These are phyloP conservation scores for Lagocephalus sceleratus DNA, from an alignment of 2,797 vertebrate genomes.

Conservation along the genomic window DNA sequence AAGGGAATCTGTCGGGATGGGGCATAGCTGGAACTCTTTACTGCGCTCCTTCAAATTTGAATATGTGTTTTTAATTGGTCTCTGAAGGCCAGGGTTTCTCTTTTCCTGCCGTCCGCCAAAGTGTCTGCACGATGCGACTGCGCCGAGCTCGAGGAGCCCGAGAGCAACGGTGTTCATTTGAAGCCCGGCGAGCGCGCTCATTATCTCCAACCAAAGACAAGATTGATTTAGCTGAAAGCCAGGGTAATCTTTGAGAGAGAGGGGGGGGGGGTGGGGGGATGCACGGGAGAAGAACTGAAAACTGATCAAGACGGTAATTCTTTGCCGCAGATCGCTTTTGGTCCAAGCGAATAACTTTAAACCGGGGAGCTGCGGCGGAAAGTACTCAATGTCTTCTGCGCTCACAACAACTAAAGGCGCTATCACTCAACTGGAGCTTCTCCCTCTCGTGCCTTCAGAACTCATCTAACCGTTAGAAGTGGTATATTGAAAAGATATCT, in stretches of 20 bases:
- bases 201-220: conserved; percentile 66
- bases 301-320: conserved; percentile 38
- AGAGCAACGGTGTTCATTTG: conserved; percentile 61
- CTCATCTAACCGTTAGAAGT: conserved; percentile 50
- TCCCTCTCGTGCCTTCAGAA: conserved; percentile 37
- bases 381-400: conserved; percentile 5
- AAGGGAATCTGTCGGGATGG: conserved; percentile 22
- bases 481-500: conserved; percentile 52
- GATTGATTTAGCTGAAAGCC: conserved; percentile 68
- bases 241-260: conserved; percentile 27
- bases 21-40: conserved; percentile 33
- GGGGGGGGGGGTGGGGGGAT: background rate
- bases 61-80: conserved; percentile 75
- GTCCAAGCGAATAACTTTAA: conserved; percentile 35
- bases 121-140: conserved; percentile 56
- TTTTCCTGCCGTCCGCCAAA: conserved; percentile 50
- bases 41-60: conserved; percentile 58
- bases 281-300: conserved; percentile 17
- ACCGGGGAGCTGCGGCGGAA: conserved; percentile 7
- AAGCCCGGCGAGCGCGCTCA: conserved; percentile 61
- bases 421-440: conserved; percentile 30
- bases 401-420: conserved; percentile 24
- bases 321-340: conserved; percentile 13
- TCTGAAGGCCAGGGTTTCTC: conserved; percentile 55
- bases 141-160: conserved; percentile 47